Percentiles rank a stretch among this genome's conserved stretches.
phyloP scores from a whole-genome alignment of 2,113 vertebrate genomes.

The Chamaea fasciata region DNA sequence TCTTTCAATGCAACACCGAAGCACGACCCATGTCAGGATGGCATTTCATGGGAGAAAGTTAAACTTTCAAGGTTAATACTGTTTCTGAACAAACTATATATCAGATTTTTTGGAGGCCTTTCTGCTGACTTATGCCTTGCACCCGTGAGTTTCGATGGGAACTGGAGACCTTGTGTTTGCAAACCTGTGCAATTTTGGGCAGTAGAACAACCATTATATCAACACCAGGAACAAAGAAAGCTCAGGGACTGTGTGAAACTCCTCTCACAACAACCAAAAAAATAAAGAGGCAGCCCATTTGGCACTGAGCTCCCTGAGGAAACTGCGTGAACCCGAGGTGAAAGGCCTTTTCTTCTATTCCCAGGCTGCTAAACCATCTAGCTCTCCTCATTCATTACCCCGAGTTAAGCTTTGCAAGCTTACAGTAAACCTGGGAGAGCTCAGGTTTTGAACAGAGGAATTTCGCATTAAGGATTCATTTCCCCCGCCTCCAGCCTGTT shows the following conservation, averaged over 20 bases:
- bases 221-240: neutral
- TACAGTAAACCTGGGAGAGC: slow-evolving; percentile 67
- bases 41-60: neutral
- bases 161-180: neutral
- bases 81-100: neutral
- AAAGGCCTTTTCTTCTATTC: slow-evolving; percentile 49
- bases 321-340: neutral
- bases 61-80: neutral
- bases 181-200: neutral
- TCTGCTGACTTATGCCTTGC: neutral
- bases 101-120: neutral
- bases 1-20: neutral
- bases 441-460: slow-evolving; percentile 59
- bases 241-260: neutral
- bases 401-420: slow-evolving; percentile 64
- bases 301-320: neutral
- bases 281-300: slow-evolving; percentile 23
- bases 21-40: accelerated
- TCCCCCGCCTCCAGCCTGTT: slow-evolving; percentile 20
- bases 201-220: neutral
- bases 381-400: slow-evolving; percentile 61
- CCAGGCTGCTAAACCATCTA: slow-evolving; percentile 30
- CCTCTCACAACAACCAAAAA: slow-evolving; percentile 3
- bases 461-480: slow-evolving; percentile 60
- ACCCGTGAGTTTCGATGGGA: neutral